Evolutionary conservation across 2,888 invertebrate species (phyloP).

Genomic region (Esperia sulphurella): DNA sequence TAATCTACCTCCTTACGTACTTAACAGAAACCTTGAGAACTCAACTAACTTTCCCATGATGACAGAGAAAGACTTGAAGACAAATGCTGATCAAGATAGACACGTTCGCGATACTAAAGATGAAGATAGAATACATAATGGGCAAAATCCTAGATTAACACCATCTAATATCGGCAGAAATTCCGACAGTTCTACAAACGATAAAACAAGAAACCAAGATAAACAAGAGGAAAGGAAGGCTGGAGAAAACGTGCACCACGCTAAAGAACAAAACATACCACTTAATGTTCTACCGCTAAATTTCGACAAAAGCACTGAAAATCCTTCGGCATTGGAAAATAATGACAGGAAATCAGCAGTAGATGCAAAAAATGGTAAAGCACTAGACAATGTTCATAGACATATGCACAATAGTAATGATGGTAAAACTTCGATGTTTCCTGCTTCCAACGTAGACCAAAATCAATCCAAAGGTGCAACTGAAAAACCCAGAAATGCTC

Average conservation of each 20-base stretch:
- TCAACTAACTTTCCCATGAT: neutral
- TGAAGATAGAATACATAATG: neutral
- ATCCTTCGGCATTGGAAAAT: neutral
- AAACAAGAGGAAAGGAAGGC: neutral
- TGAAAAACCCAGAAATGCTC: conserved; percentile 14
- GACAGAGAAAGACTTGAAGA: neutral
- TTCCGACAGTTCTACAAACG: neutral
- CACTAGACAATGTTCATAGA: neutral
- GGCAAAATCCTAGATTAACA: neutral
- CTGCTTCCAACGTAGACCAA: conserved; percentile 2
- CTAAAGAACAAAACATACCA: neutral
- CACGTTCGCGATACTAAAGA: neutral
- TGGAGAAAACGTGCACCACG: neutral
- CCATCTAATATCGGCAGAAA: neutral
- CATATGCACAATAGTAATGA: neutral
- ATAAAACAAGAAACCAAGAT: neutral
- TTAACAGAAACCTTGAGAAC: neutral
- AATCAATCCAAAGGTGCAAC: conserved; percentile 1
- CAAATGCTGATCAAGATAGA: neutral
- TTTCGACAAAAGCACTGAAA: neutral
- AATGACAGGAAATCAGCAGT: neutral
- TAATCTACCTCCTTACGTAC: neutral
- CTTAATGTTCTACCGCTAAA: neutral
- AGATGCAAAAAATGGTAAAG: neutral
- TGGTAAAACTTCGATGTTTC: neutral